Evolutionary conservation across 2,888 invertebrate genomes (phyloP).

Genomic region (Aromia moschata): DNA sequence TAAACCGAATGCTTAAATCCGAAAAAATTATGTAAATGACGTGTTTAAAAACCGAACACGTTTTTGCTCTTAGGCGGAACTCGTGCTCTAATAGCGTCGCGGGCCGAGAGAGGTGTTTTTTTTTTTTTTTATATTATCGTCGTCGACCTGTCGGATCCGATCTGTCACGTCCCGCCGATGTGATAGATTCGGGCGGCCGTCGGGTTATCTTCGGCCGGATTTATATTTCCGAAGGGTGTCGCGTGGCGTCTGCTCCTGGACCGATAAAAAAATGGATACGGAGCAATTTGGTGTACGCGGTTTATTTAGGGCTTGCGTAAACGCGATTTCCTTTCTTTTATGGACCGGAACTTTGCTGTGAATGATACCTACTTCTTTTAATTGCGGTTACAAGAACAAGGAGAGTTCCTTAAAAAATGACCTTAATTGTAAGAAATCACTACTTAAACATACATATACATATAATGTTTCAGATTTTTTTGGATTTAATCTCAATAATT

Average conservation of each 20-base stretch:
- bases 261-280: background rate
- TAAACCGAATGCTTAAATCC: slow-evolving; percentile 1
- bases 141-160: slow-evolving; percentile 10
- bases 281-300: background rate
- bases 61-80: slow-evolving; percentile 10
- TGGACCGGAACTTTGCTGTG: too few species aligned
- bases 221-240: slow-evolving; percentile 8
- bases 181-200: slow-evolving; percentile 8
- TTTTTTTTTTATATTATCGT: slow-evolving; percentile 9
- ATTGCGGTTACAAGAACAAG: too few species aligned
- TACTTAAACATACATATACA: too few species aligned
- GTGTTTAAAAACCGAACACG: slow-evolving; percentile 15
- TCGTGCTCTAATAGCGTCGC: slow-evolving; percentile 8
- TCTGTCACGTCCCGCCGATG: slow-evolving; percentile 14
- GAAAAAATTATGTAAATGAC: slow-evolving; percentile 20
- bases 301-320: background rate
- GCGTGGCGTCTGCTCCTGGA: background rate
- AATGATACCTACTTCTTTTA: too few species aligned
- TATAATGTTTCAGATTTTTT: too few species aligned
- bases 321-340: background rate
- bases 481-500: too few species aligned
- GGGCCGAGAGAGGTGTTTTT: slow-evolving; percentile 6
- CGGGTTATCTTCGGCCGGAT: slow-evolving; percentile 16
- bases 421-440: too few species aligned
- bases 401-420: too few species aligned